phyloP scores from a whole-genome alignment of 1,140 invertebrate species.

The Achatina immaculata region DNA sequence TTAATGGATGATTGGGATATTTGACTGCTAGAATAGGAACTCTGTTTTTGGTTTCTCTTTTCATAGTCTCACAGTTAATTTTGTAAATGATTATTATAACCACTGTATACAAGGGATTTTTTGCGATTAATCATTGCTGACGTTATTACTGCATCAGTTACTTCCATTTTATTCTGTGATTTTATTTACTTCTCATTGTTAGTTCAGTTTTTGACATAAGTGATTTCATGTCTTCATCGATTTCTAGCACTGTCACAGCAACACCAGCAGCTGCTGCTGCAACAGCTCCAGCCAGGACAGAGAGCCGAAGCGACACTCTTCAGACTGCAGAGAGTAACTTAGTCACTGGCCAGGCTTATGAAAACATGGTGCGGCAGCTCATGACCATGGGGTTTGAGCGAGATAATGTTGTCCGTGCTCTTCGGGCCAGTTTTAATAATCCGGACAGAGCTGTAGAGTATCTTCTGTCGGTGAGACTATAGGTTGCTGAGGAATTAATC shows the following conservation, averaged over 20 bases:
- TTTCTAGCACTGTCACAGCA: neutral
- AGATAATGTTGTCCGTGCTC: conserved; percentile 85
- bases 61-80: too few relatives aligned
- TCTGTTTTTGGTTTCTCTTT: too few relatives aligned
- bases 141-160: too few relatives aligned
- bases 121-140: too few relatives aligned
- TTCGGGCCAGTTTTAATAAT: conserved; percentile 97
- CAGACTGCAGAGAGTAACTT: conserved; percentile 77
- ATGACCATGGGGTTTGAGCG: conserved; percentile 96
- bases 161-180: too few relatives aligned
- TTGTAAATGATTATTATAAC: too few relatives aligned
- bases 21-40: too few relatives aligned
- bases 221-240: neutral
- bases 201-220: too few relatives aligned
- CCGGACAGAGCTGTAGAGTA: conserved; percentile 99
- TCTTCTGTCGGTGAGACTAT: conserved; percentile 76
- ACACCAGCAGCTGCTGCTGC: conserved; percentile 63
- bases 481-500: too few relatives aligned
- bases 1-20: too few relatives aligned
- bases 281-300: conserved; percentile 19
- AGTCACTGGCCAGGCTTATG: conserved; percentile 87
- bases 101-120: too few relatives aligned
- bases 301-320: conserved; percentile 44
- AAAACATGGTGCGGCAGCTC: conserved; percentile 91
- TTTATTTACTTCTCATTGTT: too few relatives aligned